Evolutionary conservation across 1,140 invertebrate species (phyloP).

Genomic region (Wasmannia auropunctata): DNA sequence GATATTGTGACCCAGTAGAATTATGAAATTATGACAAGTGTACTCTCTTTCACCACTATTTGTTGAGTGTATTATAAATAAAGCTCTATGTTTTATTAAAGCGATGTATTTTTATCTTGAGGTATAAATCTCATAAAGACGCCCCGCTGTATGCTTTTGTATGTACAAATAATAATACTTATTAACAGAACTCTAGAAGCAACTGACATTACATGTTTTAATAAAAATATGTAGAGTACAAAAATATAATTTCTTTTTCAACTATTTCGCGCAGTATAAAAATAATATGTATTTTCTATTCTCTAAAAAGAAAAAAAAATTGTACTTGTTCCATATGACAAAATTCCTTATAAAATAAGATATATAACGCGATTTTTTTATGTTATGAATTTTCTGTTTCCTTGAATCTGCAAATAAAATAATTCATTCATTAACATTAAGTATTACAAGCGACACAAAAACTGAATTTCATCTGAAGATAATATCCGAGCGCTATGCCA

Average conservation of each 20-base stretch:
- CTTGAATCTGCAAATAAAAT: conserved; percentile 87
- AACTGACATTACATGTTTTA: neutral
- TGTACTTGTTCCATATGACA: neutral
- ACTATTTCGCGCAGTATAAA: neutral
- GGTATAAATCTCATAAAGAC: neutral
- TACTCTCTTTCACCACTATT: conserved; percentile 78
- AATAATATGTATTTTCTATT: neutral
- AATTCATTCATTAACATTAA: conserved; percentile 38
- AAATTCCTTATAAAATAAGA: neutral
- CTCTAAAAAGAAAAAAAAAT: neutral
- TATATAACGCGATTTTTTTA: neutral
- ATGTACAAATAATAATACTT: neutral
- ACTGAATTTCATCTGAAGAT: neutral
- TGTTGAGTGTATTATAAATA: conserved; percentile 83
- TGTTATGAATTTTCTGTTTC: conserved; percentile 90
- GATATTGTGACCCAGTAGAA: conserved; percentile 73
- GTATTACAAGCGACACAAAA: neutral
- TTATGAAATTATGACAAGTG: conserved; percentile 77
- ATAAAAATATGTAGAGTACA: neutral
- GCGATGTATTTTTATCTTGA: conserved; percentile 33
- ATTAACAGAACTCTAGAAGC: too few relatives aligned
- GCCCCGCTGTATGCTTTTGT: neutral
- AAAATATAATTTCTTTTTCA: neutral
- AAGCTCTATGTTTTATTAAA: conserved; percentile 83
- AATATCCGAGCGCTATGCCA: neutral